Conservation (phyloP, 2,888 invertebrate species). For the Acrobasis consociella region DNA sequence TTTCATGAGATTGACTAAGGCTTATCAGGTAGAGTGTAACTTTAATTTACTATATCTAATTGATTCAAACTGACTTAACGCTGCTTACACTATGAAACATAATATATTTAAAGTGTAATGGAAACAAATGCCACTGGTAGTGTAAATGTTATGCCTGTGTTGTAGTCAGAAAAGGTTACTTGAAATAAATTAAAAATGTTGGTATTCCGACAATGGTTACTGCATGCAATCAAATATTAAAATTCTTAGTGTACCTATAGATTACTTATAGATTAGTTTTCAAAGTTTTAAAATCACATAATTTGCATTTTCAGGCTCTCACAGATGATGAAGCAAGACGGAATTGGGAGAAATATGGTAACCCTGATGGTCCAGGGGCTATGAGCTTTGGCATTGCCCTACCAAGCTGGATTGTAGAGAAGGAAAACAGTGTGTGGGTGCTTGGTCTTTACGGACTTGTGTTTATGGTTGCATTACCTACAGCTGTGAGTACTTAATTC, state of each 20-base stretch:
- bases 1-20: slow-evolving; percentile 98
- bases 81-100: not conserved
- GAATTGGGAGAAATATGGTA: slow-evolving; percentile 99
- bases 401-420: slow-evolving; percentile 99
- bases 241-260: too few species aligned
- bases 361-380: slow-evolving; percentile 99
- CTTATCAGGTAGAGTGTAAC: slow-evolving; percentile 86
- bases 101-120: not conserved
- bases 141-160: too few species aligned
- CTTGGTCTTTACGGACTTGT: slow-evolving; percentile 96
- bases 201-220: too few species aligned
- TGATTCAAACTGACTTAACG: not conserved
- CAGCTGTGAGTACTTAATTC: slow-evolving; percentile 83
- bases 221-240: too few species aligned
- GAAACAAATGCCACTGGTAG: too few species aligned
- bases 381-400: slow-evolving; percentile 99
- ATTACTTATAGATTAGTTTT: not conserved
- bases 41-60: slow-evolving; percentile 20
- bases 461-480: slow-evolving; percentile 98
- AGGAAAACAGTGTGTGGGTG: slow-evolving; percentile 99
- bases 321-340: slow-evolving; percentile 98
- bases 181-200: too few species aligned
- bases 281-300: slow-evolving; percentile 5
- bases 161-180: too few species aligned
- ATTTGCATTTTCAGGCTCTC: slow-evolving; percentile 84